Evolutionary conservation across 2,113 vertebrate genomes (phyloP), one percentile per base, ranked within the genome.

Genomic region (Sebastes fasciatus): DNA sequence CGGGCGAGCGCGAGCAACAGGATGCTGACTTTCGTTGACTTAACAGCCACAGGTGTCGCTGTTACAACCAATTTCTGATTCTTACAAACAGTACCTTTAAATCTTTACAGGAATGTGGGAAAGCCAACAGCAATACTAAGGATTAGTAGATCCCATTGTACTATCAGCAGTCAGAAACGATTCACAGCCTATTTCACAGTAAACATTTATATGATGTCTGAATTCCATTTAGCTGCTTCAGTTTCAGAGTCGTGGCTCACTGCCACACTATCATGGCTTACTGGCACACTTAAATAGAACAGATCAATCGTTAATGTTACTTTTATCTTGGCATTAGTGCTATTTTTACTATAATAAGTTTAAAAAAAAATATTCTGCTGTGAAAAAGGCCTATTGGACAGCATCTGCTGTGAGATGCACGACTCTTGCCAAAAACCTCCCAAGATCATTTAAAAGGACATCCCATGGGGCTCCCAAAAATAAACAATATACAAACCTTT

Each of bases 381-480:
- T 13, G 16, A 13, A 66, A 48, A 48, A 45, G 34, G 64, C n/a
- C 12, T n/a, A 16, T 16, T 49, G 12, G n/a, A 49, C 4, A 26
- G 16, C 68, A 42, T 72, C 69, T 23, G 48, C 23, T 73, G 54
- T 48, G 43, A 34, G 71, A 74, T 49, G 14, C 45, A 74, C 34
- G 16, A 13, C 55, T 62, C 16, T 11, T 11, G 12, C 40, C 34
- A 55, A 67, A 67, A 26, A 26, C 46, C 65, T 51, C 5, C 65
- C 21, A 51, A 5, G 14, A 68, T 26, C 4, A 46, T 68, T 67
- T 64, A 17, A 21, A 52, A 34, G 8, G 48, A 19, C 16, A 52
- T 40, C 16, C 21, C 6, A 23, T 14, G 17, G 2, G 21, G 21
- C 46, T 45, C 40, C 4, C n/a, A 46, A 46, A 58, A 66, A 66